Conservation (phyloP, 2,888 invertebrate species). For the Lasioglossum marginatum region DNA sequence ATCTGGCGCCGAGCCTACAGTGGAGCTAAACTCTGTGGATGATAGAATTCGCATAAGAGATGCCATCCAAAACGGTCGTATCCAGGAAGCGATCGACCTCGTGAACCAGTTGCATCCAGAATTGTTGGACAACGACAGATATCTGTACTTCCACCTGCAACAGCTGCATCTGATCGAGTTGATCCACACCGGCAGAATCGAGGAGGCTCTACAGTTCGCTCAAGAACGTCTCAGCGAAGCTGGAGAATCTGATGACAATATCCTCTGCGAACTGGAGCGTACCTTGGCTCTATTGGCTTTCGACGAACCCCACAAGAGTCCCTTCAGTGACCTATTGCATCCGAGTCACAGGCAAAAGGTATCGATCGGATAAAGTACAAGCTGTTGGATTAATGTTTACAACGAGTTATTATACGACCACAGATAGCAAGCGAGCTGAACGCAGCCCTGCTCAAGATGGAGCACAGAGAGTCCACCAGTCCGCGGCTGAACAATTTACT, state of each 20-base stretch:
- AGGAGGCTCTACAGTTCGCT: constrained; percentile 95
- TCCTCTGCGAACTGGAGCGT: constrained; percentile 93
- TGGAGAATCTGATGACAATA: constrained; percentile 91
- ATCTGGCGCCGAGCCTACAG: constrained; percentile 92
- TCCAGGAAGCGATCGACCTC: constrained; percentile 96
- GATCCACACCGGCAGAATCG: constrained; percentile 93
- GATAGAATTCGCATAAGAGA: constrained; percentile 96
- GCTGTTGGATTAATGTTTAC: not conserved
- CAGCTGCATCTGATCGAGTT: constrained; percentile 96
- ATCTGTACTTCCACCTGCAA: constrained; percentile 97
- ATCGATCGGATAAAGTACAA: not conserved
- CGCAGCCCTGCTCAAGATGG: constrained; percentile 97
- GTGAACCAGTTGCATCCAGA: constrained; percentile 98
- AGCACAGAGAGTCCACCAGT: constrained; percentile 95
- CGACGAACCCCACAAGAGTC: constrained; percentile 97
- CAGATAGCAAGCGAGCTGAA: constrained; percentile 98
- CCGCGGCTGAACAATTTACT: constrained; percentile 96
- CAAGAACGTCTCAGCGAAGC: constrained; percentile 96
- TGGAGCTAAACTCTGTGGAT: constrained; percentile 94
- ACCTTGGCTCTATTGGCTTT: constrained; percentile 98
- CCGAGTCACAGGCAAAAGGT: constrained; percentile 97
- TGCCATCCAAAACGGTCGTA: constrained; percentile 96
- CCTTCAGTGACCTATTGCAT: constrained; percentile 97
- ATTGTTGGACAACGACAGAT: constrained; percentile 96
- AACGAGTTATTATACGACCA: constrained; percentile 49